phyloP scores from a whole-genome alignment of 1,140 invertebrate genomes.

The Diabrotica virgifera region DNA sequence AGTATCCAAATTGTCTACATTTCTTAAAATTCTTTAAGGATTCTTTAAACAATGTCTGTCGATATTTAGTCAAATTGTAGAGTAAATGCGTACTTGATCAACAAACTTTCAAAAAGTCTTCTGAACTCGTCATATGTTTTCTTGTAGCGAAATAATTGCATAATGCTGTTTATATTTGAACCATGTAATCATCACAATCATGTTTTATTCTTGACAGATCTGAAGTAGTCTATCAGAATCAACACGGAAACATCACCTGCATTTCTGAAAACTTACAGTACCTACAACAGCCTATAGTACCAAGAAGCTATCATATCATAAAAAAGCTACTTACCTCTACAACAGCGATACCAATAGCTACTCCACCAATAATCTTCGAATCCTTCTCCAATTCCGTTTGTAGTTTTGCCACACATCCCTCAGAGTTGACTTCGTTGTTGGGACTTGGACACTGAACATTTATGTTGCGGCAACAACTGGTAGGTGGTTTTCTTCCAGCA shows the following conservation, averaged over 20 bases:
- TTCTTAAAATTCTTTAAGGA: too few species aligned
- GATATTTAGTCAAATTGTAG: neutral
- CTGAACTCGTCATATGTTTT: neutral
- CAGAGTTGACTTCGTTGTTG: slow-evolving; percentile 17
- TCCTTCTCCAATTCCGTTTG: slow-evolving; percentile 50
- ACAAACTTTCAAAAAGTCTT: neutral
- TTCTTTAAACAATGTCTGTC: neutral
- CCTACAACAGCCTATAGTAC: too few species aligned
- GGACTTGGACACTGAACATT: slow-evolving; percentile 11
- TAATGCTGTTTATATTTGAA: too few species aligned
- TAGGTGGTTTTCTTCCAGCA: slow-evolving; percentile 21
- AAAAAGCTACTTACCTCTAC: slow-evolving; percentile 56
- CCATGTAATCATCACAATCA: too few species aligned
- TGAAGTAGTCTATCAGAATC: too few species aligned
- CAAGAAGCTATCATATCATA: slow-evolving; percentile 46
- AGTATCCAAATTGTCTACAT: too few species aligned
- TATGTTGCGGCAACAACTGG: slow-evolving; percentile 31
- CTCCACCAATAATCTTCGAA: slow-evolving; percentile 58
- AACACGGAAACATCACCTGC: neutral
- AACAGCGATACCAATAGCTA: slow-evolving; percentile 65
- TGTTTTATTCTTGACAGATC: too few species aligned
- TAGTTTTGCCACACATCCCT: slow-evolving; percentile 40
- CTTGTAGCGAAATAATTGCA: too few species aligned
- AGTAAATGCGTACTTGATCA: neutral
- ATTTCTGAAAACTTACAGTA: neutral